These are phyloP conservation scores for Vesta saturnalis DNA, from an alignment of 2,888 invertebrate genomes.

Conservation along the genomic window DNA sequence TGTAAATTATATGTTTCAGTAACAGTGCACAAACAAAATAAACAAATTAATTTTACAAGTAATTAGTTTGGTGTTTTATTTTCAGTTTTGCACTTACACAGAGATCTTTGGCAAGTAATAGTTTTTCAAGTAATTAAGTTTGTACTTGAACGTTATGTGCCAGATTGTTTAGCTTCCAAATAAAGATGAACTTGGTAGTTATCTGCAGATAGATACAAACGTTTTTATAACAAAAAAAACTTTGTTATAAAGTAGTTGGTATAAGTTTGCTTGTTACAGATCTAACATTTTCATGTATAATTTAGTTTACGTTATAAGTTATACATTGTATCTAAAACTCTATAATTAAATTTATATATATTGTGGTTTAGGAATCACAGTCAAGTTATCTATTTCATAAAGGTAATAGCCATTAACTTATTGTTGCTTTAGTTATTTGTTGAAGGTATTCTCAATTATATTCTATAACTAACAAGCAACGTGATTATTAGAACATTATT, in stretches of 20 bases:
- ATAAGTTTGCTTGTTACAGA: background rate
- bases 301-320: background rate
- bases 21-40: no score
- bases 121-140: background rate
- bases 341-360: background rate
- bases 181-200: background rate
- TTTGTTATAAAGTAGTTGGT: background rate
- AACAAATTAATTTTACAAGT: background rate
- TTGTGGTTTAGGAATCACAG: background rate
- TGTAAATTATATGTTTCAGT: no score
- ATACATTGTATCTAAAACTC: background rate
- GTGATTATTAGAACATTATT: no score
- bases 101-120: background rate
- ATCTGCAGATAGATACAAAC: background rate
- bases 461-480: no score
- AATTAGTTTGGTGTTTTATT: background rate
- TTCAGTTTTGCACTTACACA: background rate
- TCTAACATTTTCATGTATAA: background rate
- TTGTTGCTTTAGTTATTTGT: no score
- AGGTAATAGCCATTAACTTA: no score
- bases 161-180: background rate
- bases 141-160: background rate
- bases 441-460: no score
- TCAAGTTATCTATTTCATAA: no score
- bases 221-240: background rate